Evolutionary conservation across 2,797 vertebrate species (phyloP).

Genomic region (Siniperca obscura): DNA sequence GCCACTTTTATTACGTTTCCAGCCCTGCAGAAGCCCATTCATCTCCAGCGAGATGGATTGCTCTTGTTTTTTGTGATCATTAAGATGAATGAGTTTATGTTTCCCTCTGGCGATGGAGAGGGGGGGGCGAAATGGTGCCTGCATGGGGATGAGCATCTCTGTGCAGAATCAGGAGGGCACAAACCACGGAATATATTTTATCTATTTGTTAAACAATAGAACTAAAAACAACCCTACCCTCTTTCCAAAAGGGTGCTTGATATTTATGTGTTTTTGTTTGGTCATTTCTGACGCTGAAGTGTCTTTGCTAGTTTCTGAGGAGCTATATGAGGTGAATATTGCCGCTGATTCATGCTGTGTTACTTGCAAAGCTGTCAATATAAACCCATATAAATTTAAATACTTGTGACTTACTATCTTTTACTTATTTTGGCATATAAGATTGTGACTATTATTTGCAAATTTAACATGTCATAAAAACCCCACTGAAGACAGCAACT

Average conservation of each 20-base stretch:
- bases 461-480: not conserved
- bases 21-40: constrained; percentile 70
- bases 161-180: not conserved
- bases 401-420: not conserved
- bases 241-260: not conserved
- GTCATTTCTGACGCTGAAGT: not conserved
- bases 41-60: constrained; percentile 73
- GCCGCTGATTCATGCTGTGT: not conserved
- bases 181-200: constrained; percentile 2
- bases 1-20: constrained; percentile 78
- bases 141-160: constrained; percentile 13
- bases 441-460: not conserved
- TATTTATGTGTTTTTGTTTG: not conserved
- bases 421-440: not conserved
- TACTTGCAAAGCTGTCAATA: not conserved
- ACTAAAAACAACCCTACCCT: constrained; percentile 1
- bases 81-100: constrained; percentile 68
- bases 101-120: constrained; percentile 46
- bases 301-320: not conserved
- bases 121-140: constrained; percentile 10
- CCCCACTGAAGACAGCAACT: not conserved
- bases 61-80: constrained; percentile 63
- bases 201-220: not conserved
- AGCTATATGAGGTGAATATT: not conserved
- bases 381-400: not conserved